Percentiles rank a stretch among this genome's conserved stretches.
Evolutionary conservation across 2,888 invertebrate species (phyloP).

Genomic region (Tachina grossa): DNA sequence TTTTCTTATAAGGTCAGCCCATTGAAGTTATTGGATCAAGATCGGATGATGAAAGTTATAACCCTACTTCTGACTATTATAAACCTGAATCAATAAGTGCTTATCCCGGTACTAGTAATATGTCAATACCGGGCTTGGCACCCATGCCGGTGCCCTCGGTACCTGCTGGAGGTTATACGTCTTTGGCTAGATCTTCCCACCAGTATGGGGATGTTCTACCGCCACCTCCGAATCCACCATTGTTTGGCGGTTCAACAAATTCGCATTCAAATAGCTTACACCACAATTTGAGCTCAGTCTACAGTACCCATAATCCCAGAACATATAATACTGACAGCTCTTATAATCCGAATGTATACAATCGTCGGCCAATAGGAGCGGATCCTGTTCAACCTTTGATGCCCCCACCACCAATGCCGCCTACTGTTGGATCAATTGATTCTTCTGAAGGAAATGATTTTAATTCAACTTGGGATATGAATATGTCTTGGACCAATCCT

Average conservation of each 20-base stretch:
- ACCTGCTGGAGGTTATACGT: conserved; percentile 76
- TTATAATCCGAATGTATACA: conserved; percentile 63
- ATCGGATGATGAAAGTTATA: conserved; percentile 83
- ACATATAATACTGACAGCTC: conserved; percentile 55
- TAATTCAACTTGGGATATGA: conserved; percentile 83
- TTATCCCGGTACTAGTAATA: conserved; percentile 74
- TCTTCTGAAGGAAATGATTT: conserved; percentile 79
- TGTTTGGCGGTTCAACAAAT: conserved; percentile 71
- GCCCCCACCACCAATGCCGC: conserved; percentile 80
- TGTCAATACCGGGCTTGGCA: conserved; percentile 73
- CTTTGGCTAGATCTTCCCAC: conserved; percentile 74
- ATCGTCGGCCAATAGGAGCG: conserved; percentile 38
- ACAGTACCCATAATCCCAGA: conserved; percentile 70
- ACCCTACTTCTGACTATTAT: conserved; percentile 83
- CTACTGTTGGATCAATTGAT: conserved; percentile 75
- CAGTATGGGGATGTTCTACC: conserved; percentile 73
- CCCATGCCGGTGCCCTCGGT: conserved; percentile 77
- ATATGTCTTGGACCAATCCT: conserved; percentile 82
- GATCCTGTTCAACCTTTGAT: conserved; percentile 76
- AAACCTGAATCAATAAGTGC: conserved; percentile 81
- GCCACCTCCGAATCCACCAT: conserved; percentile 72
- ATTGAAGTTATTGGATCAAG: conserved; percentile 86
- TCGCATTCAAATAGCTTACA: conserved; percentile 56
- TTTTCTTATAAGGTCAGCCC: conserved; percentile 82
- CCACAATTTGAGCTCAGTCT: conserved; percentile 59